phyloP scores from a whole-genome alignment of 1,140 invertebrate species.

The Linepithema humile region DNA sequence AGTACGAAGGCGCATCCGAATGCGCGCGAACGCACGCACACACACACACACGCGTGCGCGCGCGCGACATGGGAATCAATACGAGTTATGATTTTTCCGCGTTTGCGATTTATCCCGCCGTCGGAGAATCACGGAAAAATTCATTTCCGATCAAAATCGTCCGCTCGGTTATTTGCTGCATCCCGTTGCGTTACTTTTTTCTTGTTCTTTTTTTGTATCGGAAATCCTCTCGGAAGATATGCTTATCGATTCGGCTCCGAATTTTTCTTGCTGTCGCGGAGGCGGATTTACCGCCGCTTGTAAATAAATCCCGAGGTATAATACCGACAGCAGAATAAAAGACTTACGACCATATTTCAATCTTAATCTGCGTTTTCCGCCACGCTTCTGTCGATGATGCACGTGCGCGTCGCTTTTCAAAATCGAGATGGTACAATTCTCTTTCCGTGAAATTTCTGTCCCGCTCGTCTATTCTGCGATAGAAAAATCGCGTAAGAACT shows the following conservation, averaged over 20 bases:
- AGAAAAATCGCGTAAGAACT: neutral
- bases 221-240: conserved; percentile 38
- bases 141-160: conserved; percentile 36
- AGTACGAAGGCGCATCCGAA: too few relatives aligned
- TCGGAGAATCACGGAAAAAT: neutral
- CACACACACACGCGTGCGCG: neutral
- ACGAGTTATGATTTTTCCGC: neutral
- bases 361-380: conserved; percentile 51
- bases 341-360: conserved; percentile 49
- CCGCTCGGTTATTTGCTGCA: neutral
- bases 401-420: neutral
- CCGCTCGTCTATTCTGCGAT: neutral
- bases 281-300: conserved; percentile 43
- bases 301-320: conserved; percentile 54
- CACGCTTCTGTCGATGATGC: conserved; percentile 5
- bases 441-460: neutral
- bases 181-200: conserved; percentile 2
- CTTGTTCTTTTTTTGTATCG: neutral
- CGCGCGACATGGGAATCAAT: conserved; percentile 17
- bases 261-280: conserved; percentile 34
- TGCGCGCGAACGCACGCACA: neutral
- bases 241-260: conserved; percentile 47
- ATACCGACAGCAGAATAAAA: conserved; percentile 55
- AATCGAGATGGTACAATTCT: neutral
- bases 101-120: neutral